A percentile compares a stretch with the other conserved stretches of the same genome.
phyloP scores from a whole-genome alignment of 2,113 vertebrate genomes.

The Thryonomys swinderianus region DNA sequence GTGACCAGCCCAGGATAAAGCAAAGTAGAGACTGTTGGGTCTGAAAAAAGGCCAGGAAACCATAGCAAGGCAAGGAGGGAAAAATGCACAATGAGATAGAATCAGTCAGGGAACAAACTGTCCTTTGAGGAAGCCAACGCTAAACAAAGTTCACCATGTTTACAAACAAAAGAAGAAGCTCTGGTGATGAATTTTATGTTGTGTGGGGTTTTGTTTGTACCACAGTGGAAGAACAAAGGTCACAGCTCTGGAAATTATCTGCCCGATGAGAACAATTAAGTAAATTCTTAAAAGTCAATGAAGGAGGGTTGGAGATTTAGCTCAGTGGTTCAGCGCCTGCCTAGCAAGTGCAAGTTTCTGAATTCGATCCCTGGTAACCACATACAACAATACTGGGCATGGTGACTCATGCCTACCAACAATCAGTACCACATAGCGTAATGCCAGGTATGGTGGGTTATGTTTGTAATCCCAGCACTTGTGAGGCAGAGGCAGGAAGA shows the following conservation, averaged over 20 bases:
- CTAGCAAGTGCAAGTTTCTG: too few relatives aligned
- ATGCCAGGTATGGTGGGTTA: too few relatives aligned
- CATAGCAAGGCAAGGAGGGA: not conserved
- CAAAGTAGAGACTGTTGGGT: not conserved
- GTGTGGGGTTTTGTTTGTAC: not conserved
- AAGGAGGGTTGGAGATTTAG: too few relatives aligned
- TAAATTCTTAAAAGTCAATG: not conserved
- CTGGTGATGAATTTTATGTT: not conserved
- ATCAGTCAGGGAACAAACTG: not conserved
- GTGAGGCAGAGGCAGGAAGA: too few relatives aligned
- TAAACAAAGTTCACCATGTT: not conserved
- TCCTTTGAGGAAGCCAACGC: not conserved
- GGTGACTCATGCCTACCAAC: too few relatives aligned
- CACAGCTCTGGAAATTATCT: not conserved
- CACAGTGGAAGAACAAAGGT: not conserved
- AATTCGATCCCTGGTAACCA: too few relatives aligned
- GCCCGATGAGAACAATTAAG: not conserved
- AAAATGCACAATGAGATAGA: not conserved
- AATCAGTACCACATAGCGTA: too few relatives aligned
- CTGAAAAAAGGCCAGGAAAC: conserved; percentile 5
- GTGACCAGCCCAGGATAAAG: not conserved
- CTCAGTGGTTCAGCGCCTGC: too few relatives aligned
- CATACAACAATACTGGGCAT: too few relatives aligned
- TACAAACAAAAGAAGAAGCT: not conserved
- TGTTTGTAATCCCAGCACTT: too few relatives aligned